Evolutionary conservation across 2,113 vertebrate species (phyloP), one percentile per base, ranked within the genome.

Genomic region (Boulengeromyrus knoepffleri): DNA sequence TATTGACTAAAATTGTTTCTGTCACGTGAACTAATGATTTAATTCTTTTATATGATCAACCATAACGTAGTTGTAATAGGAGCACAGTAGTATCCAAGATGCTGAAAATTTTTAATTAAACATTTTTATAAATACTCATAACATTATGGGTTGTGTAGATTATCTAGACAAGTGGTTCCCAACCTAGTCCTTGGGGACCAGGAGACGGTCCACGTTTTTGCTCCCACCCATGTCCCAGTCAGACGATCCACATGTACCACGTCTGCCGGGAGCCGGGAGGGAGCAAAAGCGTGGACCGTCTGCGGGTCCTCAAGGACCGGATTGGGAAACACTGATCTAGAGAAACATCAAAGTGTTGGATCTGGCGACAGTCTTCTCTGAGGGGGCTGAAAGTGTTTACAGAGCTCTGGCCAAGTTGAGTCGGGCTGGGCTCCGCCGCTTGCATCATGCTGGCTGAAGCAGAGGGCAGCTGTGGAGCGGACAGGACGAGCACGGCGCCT

Each of bases 401-500:
- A 92, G 3, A 0, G 47, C 90, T 85, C 52, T 77, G 70, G 91
- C 93, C 90, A 91, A 93, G 62, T 1, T 12, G 39, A 92, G 92
- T 92, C 92, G 90, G 92, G 90, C 91, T 91, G 87, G 88, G 88
- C 88, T 93, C 89, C 85, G 90, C 45, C 89, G 91, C 91, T 95
- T 95, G 95, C 94, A 95, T 94, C 95, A 94, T 89, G 9, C 12
- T n/a, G 42, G 94, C 92, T 86, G 8, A 92, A 91, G 91, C 70
- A 84, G 53, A 86, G 90, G 89, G 90, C 91, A 88, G 90, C 56
- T 17, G 53, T 88, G 90, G 88, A 85, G 53, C 90, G 90, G 90
- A 52, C 88, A 90, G 36, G 94, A 93, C 95, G 91, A 89, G 92
- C 90, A 95, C 91, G 93, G 96, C 93, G 94, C 93, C 93, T 94